phyloP scores from a whole-genome alignment of 2,113 vertebrate species.

The Caretta caretta region DNA sequence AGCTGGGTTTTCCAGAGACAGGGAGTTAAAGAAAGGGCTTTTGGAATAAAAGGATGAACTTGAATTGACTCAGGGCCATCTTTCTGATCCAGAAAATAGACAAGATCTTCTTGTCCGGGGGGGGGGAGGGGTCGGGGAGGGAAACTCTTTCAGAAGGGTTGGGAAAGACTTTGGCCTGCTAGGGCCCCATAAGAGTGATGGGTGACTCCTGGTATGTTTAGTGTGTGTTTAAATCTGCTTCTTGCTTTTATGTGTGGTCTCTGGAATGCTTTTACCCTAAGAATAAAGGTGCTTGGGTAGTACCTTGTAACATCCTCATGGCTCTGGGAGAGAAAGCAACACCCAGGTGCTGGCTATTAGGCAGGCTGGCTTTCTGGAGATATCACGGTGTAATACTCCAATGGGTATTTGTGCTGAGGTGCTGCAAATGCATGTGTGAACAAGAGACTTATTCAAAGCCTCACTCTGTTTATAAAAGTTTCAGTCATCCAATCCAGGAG shows the following conservation, averaged over 20 bases:
- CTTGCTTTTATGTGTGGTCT: not conserved
- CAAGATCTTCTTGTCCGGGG: not conserved
- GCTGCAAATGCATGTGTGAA: not conserved
- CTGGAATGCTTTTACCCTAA: not conserved
- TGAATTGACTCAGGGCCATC: not conserved
- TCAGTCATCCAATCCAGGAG: not conserved
- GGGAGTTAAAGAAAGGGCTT: not conserved
- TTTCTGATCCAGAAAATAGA: not conserved
- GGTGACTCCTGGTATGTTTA: not conserved
- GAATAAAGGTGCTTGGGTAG: not conserved
- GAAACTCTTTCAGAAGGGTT: not conserved
- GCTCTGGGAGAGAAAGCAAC: not conserved
- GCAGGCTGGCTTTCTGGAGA: not conserved
- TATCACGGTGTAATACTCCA: not conserved
- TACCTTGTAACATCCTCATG: too few species aligned
- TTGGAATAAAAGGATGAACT: not conserved
- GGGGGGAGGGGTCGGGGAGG: too few species aligned
- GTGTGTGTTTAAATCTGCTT: not conserved
- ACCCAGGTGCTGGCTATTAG: not conserved
- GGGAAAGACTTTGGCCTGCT: not conserved
- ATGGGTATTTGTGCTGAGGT: not conserved
- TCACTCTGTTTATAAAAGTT: not conserved
- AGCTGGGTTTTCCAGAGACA: not conserved
- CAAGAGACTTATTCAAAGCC: not conserved
- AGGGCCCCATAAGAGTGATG: not conserved